Conservation (phyloP, 1,140 invertebrate genomes). For the Lasaia peninsularis region DNA sequence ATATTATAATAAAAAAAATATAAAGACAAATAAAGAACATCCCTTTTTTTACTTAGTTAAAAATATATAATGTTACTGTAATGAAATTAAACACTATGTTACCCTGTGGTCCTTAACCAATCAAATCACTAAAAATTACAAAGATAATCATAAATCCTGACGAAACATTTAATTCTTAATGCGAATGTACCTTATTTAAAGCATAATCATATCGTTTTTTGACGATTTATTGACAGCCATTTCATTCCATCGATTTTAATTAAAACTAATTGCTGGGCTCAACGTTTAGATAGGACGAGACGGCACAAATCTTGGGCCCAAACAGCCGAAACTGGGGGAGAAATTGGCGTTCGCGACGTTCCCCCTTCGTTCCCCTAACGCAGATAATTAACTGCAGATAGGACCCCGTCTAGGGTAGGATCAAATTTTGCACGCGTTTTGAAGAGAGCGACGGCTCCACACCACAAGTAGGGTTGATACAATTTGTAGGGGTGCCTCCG, state of each 20-base stretch:
- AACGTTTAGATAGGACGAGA: conserved; percentile 41
- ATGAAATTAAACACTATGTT: too few relatives aligned
- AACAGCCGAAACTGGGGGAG: conserved; percentile 36
- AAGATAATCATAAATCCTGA: too few relatives aligned
- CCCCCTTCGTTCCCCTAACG: conserved; percentile 49
- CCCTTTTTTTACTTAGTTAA: too few relatives aligned
- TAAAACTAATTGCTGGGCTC: conserved; percentile 63
- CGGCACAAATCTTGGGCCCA: conserved; percentile 42
- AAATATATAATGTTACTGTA: too few relatives aligned
- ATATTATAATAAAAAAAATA: too few relatives aligned
- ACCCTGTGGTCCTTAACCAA: too few relatives aligned
- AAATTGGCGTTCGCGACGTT: conserved; percentile 53
- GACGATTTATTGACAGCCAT: conserved; percentile 9
- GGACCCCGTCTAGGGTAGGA: conserved; percentile 47
- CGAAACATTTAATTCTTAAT: too few relatives aligned
- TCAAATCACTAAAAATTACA: too few relatives aligned
- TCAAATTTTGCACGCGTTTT: conserved; percentile 70
- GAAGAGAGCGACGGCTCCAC: conserved; percentile 46
- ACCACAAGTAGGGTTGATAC: conserved; percentile 60
- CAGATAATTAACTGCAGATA: conserved; percentile 75
- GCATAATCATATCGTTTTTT: conserved; percentile 2
- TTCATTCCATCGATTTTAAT: conserved; percentile 49
- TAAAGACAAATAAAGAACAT: too few relatives aligned
- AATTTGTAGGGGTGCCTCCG: conserved; percentile 59
- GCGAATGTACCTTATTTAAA: too few relatives aligned